Conservation (phyloP, 2,888 invertebrate genomes). For the Epirrita christyi region DNA sequence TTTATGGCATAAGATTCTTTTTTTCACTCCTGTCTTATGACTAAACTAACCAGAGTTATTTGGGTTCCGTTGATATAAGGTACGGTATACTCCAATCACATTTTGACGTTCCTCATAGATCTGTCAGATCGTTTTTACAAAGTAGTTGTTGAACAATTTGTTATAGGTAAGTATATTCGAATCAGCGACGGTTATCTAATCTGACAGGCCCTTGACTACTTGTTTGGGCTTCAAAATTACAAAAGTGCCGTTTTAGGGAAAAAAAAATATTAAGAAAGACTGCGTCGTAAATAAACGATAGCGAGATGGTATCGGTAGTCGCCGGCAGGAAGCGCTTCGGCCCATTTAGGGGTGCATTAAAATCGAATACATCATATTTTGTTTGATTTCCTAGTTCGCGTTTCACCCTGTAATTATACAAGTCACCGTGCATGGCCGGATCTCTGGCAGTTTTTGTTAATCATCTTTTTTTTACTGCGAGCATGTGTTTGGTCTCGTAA, state of each 20-base stretch:
- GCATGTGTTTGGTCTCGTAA: slow-evolving; percentile 80
- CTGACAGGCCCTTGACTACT: slow-evolving; percentile 67
- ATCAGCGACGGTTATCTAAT: slow-evolving; percentile 62
- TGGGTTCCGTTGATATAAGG: slow-evolving; percentile 22
- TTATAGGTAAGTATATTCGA: slow-evolving; percentile 47
- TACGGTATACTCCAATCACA: slow-evolving; percentile 36
- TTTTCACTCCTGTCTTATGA: slow-evolving; percentile 48
- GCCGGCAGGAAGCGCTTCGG: slow-evolving; percentile 81
- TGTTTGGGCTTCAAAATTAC: slow-evolving; percentile 70
- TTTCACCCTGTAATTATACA: slow-evolving; percentile 84
- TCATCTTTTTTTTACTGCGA: slow-evolving; percentile 81
- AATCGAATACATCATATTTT: slow-evolving; percentile 85
- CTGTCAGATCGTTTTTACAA: slow-evolving; percentile 12
- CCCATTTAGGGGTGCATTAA: slow-evolving; percentile 85
- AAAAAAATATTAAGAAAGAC: slow-evolving; percentile 56
- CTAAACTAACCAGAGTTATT: slow-evolving; percentile 27
- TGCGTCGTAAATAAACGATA: slow-evolving; percentile 75
- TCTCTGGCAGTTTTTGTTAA: slow-evolving; percentile 77
- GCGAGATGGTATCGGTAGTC: slow-evolving; percentile 74
- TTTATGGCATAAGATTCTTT: slow-evolving; percentile 73
- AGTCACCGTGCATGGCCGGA: slow-evolving; percentile 79
- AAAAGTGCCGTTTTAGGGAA: slow-evolving; percentile 65
- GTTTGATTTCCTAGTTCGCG: slow-evolving; percentile 85
- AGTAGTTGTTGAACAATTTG: slow-evolving; percentile 56
- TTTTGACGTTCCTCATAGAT: slow-evolving; percentile 6